Conservation (phyloP, 2,888 invertebrate genomes). For the Xestia ashworthii region DNA sequence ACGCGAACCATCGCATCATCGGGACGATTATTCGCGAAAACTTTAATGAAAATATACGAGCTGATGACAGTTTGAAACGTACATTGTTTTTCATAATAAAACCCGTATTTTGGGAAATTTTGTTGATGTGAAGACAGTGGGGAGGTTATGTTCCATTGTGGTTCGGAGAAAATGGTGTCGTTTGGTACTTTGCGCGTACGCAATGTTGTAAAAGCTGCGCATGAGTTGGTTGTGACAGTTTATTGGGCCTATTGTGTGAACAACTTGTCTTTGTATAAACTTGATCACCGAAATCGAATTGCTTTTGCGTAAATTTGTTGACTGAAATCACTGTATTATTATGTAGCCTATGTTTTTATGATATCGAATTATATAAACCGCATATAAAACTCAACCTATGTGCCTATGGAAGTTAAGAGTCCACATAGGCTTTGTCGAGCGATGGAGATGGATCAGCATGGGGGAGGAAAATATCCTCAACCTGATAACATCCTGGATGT, state of each 20-base stretch:
- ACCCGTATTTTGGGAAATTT: constrained; percentile 52
- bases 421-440: neutral
- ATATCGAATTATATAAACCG: neutral
- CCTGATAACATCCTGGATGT: neutral
- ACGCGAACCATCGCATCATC: constrained; percentile 51
- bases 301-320: constrained; percentile 25
- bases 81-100: constrained; percentile 67
- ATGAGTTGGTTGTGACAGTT: constrained; percentile 35
- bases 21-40: constrained; percentile 47
- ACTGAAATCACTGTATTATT: constrained; percentile 1
- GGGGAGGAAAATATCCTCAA: neutral
- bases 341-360: neutral
- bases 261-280: constrained; percentile 28
- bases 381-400: neutral
- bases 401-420: neutral
- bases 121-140: constrained; percentile 35
- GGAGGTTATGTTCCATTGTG: constrained; percentile 52
- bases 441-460: neutral
- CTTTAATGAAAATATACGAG: constrained; percentile 64
- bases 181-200: constrained; percentile 9
- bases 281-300: constrained; percentile 35
- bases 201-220: constrained; percentile 38
- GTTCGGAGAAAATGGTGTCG: constrained; percentile 32
- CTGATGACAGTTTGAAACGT: constrained; percentile 60
- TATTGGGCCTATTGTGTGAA: constrained; percentile 40